A percentile compares a stretch with the other conserved stretches of the same genome.
Conservation (phyloP, 2,888 invertebrate genomes). For the Drosophila subquinaria region DNA sequence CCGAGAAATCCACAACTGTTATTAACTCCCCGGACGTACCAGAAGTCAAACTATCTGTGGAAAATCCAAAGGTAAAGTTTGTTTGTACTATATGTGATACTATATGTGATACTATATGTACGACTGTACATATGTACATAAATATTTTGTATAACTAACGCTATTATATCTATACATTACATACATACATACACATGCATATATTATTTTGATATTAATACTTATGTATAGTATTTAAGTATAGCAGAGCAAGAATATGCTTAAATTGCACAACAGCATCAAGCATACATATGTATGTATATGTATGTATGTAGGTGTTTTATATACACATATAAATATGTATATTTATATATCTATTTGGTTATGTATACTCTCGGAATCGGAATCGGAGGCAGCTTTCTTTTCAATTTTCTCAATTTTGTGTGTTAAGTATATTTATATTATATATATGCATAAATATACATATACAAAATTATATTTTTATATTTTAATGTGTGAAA, state of each 20-base stretch:
- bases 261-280: background rate
- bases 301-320: too few species aligned
- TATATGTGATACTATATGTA: too few species aligned
- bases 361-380: background rate
- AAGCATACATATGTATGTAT: background rate
- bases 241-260: background rate
- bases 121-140: too few species aligned
- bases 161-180: slow-evolving; percentile 2
- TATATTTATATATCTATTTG: background rate
- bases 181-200: background rate
- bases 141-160: background rate
- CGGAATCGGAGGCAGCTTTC: background rate
- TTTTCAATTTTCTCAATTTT: slow-evolving; percentile 10
- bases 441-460: slow-evolving; percentile 10
- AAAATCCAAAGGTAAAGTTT: slow-evolving; percentile 68
- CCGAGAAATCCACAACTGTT: slow-evolving; percentile 54
- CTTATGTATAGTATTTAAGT: background rate
- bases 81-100: background rate
- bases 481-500: slow-evolving; percentile 44
- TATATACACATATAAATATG: background rate
- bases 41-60: slow-evolving; percentile 54
- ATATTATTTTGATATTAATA: slow-evolving; percentile 5
- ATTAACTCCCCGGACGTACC: slow-evolving; percentile 58
- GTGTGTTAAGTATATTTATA: slow-evolving; percentile 10
- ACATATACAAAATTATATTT: slow-evolving; percentile 37